These are phyloP conservation scores for Zenarchopterus dispar DNA, from an alignment of 2,797 vertebrate genomes.

Conservation along the genomic window DNA sequence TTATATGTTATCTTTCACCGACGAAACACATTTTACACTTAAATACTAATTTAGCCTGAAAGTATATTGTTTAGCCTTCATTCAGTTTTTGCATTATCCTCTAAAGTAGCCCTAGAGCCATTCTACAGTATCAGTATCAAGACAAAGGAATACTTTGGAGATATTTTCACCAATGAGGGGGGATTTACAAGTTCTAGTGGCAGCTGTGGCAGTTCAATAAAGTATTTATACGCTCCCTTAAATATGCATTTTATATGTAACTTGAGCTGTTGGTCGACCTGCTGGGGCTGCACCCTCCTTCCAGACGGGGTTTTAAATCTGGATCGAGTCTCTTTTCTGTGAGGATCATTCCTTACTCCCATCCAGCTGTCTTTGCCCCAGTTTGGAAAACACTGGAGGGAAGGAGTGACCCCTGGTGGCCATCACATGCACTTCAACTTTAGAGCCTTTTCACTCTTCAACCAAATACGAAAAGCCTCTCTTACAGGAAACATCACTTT, in stretches of 20 bases:
- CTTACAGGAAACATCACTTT: slow-evolving; percentile 25
- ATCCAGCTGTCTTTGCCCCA: slow-evolving; percentile 54
- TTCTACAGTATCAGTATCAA: slow-evolving; percentile 1
- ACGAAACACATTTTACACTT: slow-evolving; percentile 36
- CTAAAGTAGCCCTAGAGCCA: slow-evolving; percentile 28
- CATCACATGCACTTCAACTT: not conserved
- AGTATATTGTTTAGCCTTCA: slow-evolving; percentile 23
- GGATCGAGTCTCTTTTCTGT: slow-evolving; percentile 44
- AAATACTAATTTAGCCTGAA: slow-evolving; percentile 28
- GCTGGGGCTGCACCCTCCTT: slow-evolving; percentile 23
- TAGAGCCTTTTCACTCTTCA: not conserved
- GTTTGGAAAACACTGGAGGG: slow-evolving; percentile 43
- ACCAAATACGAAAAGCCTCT: slow-evolving; percentile 17
- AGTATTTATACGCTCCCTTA: slow-evolving; percentile 67
- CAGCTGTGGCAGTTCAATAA: slow-evolving; percentile 70
- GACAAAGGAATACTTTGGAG: slow-evolving; percentile 60
- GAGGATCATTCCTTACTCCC: slow-evolving; percentile 52
- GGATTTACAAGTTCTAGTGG: slow-evolving; percentile 65
- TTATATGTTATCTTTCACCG: slow-evolving; percentile 21
- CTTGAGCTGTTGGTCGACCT: slow-evolving; percentile 54
- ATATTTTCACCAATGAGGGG: slow-evolving; percentile 59
- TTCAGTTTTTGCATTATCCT: slow-evolving; percentile 31
- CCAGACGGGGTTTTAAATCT: slow-evolving; percentile 41
- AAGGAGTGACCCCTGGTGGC: slow-evolving; percentile 80
- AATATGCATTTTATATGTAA: slow-evolving; percentile 68